Evolutionary conservation across 1,140 invertebrate species (phyloP).

Genomic region (Euglossa dilemma): DNA sequence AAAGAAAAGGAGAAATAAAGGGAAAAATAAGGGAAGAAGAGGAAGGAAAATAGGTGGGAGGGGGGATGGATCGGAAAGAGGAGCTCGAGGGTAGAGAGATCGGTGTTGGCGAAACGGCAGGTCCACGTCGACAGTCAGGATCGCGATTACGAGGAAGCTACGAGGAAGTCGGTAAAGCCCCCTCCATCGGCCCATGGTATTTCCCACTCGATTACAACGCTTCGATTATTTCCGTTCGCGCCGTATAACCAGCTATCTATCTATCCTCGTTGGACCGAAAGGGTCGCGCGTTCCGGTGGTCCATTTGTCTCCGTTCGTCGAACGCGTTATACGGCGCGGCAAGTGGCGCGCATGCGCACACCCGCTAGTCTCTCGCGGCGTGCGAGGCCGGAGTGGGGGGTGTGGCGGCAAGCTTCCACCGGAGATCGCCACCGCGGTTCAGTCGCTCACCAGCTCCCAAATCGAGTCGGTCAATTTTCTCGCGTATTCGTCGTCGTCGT

Average conservation of each 20-base stretch:
- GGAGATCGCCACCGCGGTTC: conserved; percentile 39
- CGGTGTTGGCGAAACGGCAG: not conserved
- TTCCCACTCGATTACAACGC: conserved; percentile 51
- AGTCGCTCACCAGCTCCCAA: conserved; percentile 76
- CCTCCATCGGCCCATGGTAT: conserved; percentile 40
- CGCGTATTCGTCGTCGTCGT: not conserved
- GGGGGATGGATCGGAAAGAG: not conserved
- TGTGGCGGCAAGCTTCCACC: conserved; percentile 46
- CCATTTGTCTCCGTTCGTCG: conserved; percentile 46
- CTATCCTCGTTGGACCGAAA: conserved; percentile 18
- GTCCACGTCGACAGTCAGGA: conserved; percentile 53
- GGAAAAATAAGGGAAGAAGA: too few species aligned
- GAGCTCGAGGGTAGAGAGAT: not conserved
- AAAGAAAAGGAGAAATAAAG: too few species aligned
- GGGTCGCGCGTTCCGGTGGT: conserved; percentile 21
- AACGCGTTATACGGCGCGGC: conserved; percentile 33
- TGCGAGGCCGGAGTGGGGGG: conserved; percentile 16
- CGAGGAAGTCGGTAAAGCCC: conserved; percentile 72
- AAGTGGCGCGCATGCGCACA: conserved; percentile 2
- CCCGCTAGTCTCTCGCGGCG: not conserved
- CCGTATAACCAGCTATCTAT: conserved; percentile 18
- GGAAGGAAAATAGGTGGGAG: too few species aligned
- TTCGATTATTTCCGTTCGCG: conserved; percentile 79
- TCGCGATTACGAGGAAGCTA: conserved; percentile 73
- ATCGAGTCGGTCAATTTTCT: conserved; percentile 48